phyloP scores from a whole-genome alignment of 2,113 vertebrate species.

The Eonycteris spelaea region DNA sequence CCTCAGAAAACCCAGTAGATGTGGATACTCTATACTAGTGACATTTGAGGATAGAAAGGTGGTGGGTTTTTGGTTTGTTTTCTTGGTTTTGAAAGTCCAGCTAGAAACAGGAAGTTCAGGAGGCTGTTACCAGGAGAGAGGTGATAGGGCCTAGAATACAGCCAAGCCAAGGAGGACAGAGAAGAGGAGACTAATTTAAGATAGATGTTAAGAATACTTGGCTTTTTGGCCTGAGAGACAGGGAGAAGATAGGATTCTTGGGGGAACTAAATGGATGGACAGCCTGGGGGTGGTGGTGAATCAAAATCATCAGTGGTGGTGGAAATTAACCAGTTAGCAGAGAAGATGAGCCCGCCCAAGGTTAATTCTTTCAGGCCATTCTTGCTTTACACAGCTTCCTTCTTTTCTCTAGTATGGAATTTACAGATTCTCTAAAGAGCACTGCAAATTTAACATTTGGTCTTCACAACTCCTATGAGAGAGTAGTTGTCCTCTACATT shows the following conservation, averaged over 20 bases:
- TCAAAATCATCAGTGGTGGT: not conserved
- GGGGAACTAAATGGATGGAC: not conserved
- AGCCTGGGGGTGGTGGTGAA: fast-evolving
- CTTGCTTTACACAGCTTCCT: not conserved
- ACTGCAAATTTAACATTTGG: conserved; percentile 12
- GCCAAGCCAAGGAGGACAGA: not conserved
- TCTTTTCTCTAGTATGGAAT: not conserved
- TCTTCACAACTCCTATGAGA: not conserved
- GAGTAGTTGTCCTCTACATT: not conserved
- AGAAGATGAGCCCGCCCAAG: not conserved
- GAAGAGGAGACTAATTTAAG: not conserved
- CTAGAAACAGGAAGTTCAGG: not conserved
- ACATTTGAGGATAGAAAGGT: not conserved
- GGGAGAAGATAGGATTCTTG: not conserved
- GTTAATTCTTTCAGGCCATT: not conserved
- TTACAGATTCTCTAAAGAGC: not conserved
- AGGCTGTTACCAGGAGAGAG: not conserved
- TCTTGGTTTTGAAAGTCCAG: not conserved
- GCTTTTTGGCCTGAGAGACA: not conserved
- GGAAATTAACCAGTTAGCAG: not conserved
- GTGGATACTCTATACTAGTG: not conserved
- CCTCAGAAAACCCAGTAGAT: not conserved
- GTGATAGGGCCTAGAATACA: not conserved
- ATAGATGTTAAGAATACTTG: not conserved
- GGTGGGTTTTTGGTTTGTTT: not conserved